Evolutionary conservation across 2,888 invertebrate species (phyloP).

Genomic region (Norana najaformis): DNA sequence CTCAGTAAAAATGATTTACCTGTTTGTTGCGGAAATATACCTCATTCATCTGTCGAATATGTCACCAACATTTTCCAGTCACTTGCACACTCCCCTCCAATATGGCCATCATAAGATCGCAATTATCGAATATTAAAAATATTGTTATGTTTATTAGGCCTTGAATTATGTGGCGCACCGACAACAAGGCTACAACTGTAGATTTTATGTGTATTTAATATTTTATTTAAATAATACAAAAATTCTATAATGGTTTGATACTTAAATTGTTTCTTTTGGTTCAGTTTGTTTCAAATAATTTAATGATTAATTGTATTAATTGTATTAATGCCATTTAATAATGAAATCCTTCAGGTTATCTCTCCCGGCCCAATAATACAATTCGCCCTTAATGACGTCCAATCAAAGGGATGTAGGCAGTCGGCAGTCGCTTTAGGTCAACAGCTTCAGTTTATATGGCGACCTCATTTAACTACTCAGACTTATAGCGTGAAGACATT

Average conservation of each 20-base stretch:
- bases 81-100: too few relatives aligned
- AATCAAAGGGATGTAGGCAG: too few relatives aligned
- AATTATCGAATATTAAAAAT: neutral
- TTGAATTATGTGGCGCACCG: neutral
- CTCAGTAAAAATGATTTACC: constrained; percentile 7
- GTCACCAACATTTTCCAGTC: neutral
- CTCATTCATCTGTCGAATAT: neutral
- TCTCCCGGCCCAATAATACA: neutral
- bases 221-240: neutral
- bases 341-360: neutral
- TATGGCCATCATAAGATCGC: neutral
- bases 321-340: neutral
- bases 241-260: neutral
- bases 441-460: too few relatives aligned
- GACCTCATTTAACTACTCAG: too few relatives aligned
- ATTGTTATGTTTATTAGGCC: neutral
- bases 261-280: neutral
- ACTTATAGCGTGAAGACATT: too few relatives aligned
- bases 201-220: neutral
- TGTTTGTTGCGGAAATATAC: neutral
- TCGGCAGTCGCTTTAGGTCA: too few relatives aligned
- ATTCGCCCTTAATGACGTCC: too few relatives aligned
- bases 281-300: neutral
- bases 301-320: neutral
- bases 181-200: neutral